Base-by-base conservation (phyloP, 2,888 invertebrate genomes). In the Sminthurinus aureus region DNA sequence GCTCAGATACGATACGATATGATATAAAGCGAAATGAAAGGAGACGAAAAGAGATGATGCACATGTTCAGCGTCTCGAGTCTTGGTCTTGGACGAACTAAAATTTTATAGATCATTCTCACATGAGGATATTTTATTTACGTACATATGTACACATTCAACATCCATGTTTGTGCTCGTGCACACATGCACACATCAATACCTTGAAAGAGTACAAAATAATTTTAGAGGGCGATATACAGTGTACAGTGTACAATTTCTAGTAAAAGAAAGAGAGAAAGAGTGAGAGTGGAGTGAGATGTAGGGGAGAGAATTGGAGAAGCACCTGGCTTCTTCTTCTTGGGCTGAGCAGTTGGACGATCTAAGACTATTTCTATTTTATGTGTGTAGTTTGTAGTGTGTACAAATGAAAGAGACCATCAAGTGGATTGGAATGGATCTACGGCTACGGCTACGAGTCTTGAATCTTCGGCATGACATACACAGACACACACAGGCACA, bases 251-350 rank as follows among this genome's bases (percentile, higher is more conserved):
- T n/a, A n/a, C n/a, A n/a, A n/a, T n/a, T n/a, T n/a, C n/a, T n/a
- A n/a, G n/a, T n/a, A n/a, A n/a, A n/a, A n/a, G n/a, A n/a, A n/a
- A n/a, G 9, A n/a, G n/a, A 69, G 74, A 77, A 69, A 69, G 74
- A 77, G 76, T 58, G 77, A 79, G 64, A 66, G 79, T 24, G 79
- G 71, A 38, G 12, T 18, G 71, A 71, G 71, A 71, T 58, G 58
- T 22, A 38, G 58, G 77, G 15, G 18, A 58, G 58, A 13, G 69
- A 69, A 51, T 6, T 51, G 74, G 74, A 81, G 81, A 26, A 81
- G 81, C 38, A 38, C 81, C 81, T 74, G 81, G 81, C 38, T 38
- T 38, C 38, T 38, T 81, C 74, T 74, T 81, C 81, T 58, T 71
- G 20, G 38, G 58, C 73, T 80, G 20, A 73, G 73, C 80, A 80